These are phyloP conservation scores for Liolophura sinensis DNA, from an alignment of 1,140 invertebrate species.

Conservation along the genomic window DNA sequence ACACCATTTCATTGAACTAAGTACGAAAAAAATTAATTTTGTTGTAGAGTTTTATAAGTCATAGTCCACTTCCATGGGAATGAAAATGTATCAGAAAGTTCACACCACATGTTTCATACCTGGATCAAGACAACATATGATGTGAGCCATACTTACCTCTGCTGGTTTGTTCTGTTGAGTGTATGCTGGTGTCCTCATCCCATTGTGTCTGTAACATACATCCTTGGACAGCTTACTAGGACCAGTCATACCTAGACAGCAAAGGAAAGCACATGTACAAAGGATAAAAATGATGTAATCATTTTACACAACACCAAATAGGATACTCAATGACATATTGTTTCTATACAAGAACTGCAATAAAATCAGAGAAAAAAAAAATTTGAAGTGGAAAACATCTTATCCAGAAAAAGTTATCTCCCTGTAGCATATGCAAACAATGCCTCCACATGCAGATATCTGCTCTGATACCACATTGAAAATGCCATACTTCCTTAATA, in stretches of 20 bases:
- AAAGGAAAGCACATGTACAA: constrained; percentile 8
- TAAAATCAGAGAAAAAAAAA: no score
- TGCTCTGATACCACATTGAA: no score
- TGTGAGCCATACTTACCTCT: constrained; percentile 31
- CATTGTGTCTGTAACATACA: constrained; percentile 15
- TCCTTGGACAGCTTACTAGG: constrained; percentile 18
- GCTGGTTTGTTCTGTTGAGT: constrained; percentile 44
- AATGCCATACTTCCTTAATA: no score
- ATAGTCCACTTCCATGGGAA: neutral
- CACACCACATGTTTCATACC: neutral
- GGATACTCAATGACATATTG: no score
- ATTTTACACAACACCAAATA: no score
- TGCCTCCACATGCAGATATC: no score
- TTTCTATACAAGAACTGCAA: no score
- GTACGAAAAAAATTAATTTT: neutral
- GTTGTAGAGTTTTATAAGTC: neutral
- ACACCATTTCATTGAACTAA: neutral
- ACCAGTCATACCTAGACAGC: no score
- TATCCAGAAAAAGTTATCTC: no score
- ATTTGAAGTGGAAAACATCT: no score
- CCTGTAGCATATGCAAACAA: no score
- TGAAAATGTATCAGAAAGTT: neutral
- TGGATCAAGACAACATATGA: neutral
- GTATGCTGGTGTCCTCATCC: constrained; percentile 20
- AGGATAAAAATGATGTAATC: no score